These are phyloP conservation scores for Cynoglossus semilaevis DNA, from an alignment of 2,113 vertebrate genomes.

Conservation along the genomic window DNA sequence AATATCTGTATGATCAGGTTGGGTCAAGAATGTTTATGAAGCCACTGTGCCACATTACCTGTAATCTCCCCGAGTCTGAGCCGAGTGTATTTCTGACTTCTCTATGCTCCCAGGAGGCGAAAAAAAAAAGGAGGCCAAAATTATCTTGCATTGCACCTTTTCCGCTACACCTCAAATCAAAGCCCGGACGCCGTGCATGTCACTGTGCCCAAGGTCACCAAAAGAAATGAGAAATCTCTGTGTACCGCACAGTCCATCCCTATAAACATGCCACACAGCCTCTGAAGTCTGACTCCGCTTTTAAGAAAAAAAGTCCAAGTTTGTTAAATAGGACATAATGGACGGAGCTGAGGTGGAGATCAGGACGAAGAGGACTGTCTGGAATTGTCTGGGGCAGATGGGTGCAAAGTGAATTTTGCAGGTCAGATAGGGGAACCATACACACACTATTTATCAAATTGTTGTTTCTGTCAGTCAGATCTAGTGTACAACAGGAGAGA, in stretches of 20 bases:
- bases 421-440: conserved; percentile 31
- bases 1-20: conserved; percentile 76
- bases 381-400: conserved; percentile 51
- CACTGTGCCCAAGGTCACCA: conserved; percentile 76
- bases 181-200: conserved; percentile 70
- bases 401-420: conserved; percentile 22
- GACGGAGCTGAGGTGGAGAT: conserved; percentile 48
- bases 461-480: too few species aligned
- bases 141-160: conserved; percentile 82
- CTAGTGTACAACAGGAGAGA: too few species aligned
- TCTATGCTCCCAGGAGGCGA: conserved; percentile 73
- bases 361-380: conserved; percentile 49
- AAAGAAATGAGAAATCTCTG: conserved; percentile 75
- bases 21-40: conserved; percentile 77
- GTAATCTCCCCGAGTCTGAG: conserved; percentile 73
- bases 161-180: conserved; percentile 74
- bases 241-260: conserved; percentile 63
- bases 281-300: conserved; percentile 73
- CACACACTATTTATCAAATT: not conserved
- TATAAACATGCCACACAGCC: conserved; percentile 69
- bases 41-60: conserved; percentile 75
- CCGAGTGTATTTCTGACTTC: conserved; percentile 69
- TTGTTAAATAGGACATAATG: conserved; percentile 71
- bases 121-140: conserved; percentile 60
- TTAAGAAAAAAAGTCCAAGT: conserved; percentile 66